Evolutionary conservation across 2,888 invertebrate genomes (phyloP).

Genomic region (Patella depressa): DNA sequence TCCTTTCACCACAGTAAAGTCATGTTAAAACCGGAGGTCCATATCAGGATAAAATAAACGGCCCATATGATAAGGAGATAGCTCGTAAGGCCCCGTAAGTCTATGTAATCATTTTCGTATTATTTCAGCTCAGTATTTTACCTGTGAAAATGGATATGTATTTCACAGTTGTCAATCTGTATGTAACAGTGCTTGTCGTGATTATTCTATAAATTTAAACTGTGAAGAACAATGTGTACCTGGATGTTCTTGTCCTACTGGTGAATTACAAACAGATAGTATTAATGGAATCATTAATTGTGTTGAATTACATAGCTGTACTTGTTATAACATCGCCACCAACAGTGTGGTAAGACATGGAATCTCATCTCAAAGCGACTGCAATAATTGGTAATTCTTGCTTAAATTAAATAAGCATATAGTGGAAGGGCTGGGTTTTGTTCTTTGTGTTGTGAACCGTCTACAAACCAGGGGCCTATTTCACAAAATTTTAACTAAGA

Average conservation of each 20-base stretch:
- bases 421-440: too few species aligned
- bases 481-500: too few species aligned
- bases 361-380: slow-evolving; percentile 20
- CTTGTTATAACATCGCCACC: slow-evolving; percentile 31
- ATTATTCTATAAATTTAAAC: slow-evolving; percentile 11
- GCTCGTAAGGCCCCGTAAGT: too few species aligned
- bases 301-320: slow-evolving; percentile 27
- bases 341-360: slow-evolving; percentile 21
- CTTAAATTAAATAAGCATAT: too few species aligned
- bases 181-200: slow-evolving; percentile 31
- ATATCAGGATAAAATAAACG: too few species aligned
- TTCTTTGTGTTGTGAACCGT: too few species aligned
- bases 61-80: too few species aligned
- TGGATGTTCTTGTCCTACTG: slow-evolving; percentile 86
- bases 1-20: too few species aligned
- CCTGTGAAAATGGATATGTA: slow-evolving; percentile 6
- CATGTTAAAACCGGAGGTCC: too few species aligned
- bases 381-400: slow-evolving; percentile 35
- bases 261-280: not conserved
- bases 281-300: slow-evolving; percentile 29
- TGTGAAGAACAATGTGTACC: slow-evolving; percentile 75
- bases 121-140: too few species aligned
- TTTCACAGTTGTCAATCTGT: slow-evolving; percentile 42
- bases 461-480: too few species aligned
- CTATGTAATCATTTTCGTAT: too few species aligned